phyloP scores from a whole-genome alignment of 2,113 vertebrate species.

The Climacteris rufus region DNA sequence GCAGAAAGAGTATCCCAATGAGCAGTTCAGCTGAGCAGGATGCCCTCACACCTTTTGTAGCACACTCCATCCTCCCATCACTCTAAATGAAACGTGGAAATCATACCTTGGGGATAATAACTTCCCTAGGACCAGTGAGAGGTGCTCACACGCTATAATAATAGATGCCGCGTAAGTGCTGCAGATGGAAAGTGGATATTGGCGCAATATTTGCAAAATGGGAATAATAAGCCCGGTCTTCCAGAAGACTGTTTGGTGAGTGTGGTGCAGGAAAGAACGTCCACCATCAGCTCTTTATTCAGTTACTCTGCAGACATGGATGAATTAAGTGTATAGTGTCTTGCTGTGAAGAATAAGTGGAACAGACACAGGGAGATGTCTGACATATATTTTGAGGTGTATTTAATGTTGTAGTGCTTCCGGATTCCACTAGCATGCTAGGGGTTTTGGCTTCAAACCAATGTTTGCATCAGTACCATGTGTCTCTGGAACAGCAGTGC shows the following conservation, averaged over 20 bases:
- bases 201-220: neutral
- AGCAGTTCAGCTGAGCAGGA: neutral
- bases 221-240: neutral
- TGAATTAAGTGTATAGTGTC: neutral
- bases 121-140: neutral
- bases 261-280: neutral
- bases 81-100: neutral
- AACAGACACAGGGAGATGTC: conserved; percentile 7
- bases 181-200: conserved; percentile 2
- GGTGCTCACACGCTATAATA: neutral
- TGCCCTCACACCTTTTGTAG: neutral
- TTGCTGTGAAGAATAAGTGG: conserved; percentile 7
- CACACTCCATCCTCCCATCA: neutral
- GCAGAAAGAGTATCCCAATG: neutral
- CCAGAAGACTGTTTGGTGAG: neutral
- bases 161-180: neutral
- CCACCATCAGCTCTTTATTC: neutral
- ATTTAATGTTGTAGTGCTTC: conserved; percentile 44
- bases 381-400: conserved; percentile 48
- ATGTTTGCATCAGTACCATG: conserved; percentile 54
- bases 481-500: conserved; percentile 44
- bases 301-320: neutral
- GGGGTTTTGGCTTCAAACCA: conserved; percentile 45
- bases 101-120: neutral
- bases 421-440: conserved; percentile 31